A percentile compares a stretch with the other conserved stretches of the same genome.
These are phyloP conservation scores for Lobophora halterata DNA, from an alignment of 2,888 invertebrate genomes.

Conservation along the genomic window DNA sequence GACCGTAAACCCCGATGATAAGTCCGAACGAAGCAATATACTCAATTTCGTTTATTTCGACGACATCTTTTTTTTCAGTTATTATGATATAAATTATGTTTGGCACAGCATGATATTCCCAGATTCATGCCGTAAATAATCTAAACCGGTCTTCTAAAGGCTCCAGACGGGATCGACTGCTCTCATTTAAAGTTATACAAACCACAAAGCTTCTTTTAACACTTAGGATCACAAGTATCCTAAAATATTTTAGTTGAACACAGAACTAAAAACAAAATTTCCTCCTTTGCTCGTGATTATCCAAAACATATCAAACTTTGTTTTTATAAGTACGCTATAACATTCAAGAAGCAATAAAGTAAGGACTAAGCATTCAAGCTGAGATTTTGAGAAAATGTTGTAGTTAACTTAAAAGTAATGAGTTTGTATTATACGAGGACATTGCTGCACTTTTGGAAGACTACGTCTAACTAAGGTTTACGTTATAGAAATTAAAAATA, in stretches of 20 bases:
- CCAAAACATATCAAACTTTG: conserved; percentile 1
- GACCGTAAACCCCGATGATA: no score
- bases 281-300: no score
- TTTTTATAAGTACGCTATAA: no score
- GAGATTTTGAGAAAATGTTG: no score
- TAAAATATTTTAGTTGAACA: no score
- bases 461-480: conserved; percentile 25
- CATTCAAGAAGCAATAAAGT: no score
- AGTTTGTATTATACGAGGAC: conserved; percentile 28
- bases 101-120: conserved; percentile 8
- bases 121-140: conserved; percentile 12
- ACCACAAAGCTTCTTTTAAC: conserved; percentile 39
- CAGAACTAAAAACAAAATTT: not conserved
- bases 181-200: conserved; percentile 50
- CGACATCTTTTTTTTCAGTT: no score
- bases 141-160: conserved; percentile 10
- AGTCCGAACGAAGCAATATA: no score
- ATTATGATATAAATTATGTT: no score
- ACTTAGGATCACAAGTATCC: conserved; percentile 35
- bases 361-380: no score
- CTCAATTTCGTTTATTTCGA: no score
- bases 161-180: conserved; percentile 25
- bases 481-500: conserved; percentile 23
- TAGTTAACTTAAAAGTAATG: no score
- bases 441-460: conserved; percentile 26